Conservation (phyloP, 2,113 vertebrate species). For the Sturnira hondurensis region DNA sequence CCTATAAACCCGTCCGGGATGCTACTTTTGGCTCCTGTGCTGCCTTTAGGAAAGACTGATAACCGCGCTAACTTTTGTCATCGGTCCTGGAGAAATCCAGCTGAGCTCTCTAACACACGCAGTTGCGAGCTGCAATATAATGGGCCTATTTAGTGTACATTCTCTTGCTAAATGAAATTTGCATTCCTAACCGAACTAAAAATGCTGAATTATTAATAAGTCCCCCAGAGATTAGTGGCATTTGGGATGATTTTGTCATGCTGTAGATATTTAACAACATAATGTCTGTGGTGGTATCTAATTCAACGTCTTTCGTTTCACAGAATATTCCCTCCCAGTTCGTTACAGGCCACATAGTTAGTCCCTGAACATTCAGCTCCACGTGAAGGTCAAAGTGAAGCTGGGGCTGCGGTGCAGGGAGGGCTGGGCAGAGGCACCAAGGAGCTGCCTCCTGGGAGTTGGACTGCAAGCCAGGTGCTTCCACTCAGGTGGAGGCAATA, state of each 20-base stretch:
- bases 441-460: not conserved
- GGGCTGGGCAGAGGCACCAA: not conserved
- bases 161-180: conserved; percentile 61
- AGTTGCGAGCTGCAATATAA: conserved; percentile 31
- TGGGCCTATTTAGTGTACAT: conserved; percentile 53
- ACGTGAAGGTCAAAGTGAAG: not conserved
- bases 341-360: not conserved
- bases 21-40: conserved; percentile 14
- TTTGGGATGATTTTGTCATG: conserved; percentile 66
- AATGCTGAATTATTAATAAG: conserved; percentile 69
- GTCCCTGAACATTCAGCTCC: not conserved
- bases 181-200: conserved; percentile 66
- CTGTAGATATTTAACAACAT: conserved; percentile 54
- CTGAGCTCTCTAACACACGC: conserved; percentile 48
- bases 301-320: not conserved
- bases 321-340: not conserved
- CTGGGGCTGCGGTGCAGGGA: not conserved
- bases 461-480: not conserved
- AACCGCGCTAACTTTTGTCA: conserved; percentile 50
- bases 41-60: conserved; percentile 50
- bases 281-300: not conserved
- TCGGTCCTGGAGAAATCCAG: conserved; percentile 65
- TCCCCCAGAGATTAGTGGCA: conserved; percentile 58
- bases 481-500: not conserved
- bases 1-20: conserved; percentile 37